These are phyloP conservation scores for Rhinogobius similis DNA, from an alignment of 2,113 vertebrate species.

Conservation along the genomic window DNA sequence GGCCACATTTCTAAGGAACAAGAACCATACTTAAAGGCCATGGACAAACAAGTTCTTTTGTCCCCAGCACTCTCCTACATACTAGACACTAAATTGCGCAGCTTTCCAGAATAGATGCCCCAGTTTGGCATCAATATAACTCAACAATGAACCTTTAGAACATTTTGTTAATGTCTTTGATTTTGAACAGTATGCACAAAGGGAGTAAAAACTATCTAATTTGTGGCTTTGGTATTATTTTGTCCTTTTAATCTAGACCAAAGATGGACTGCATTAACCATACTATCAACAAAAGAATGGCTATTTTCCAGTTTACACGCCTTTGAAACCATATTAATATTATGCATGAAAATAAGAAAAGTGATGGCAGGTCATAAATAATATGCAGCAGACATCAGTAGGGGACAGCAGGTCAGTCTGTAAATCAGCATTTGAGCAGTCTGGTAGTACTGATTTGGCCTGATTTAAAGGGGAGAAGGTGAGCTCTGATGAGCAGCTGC, in stretches of 20 bases:
- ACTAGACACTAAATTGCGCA: conserved; percentile 87
- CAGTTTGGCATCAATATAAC: conserved; percentile 80
- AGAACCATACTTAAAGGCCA: conserved; percentile 81
- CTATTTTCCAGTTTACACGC: conserved; percentile 1
- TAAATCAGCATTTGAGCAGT: conserved; percentile 13
- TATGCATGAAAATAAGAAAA: conserved; percentile 9
- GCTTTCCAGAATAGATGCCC: conserved; percentile 75
- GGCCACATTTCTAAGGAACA: conserved; percentile 87
- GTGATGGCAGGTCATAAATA: conserved; percentile 12
- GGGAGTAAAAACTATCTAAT: conserved; percentile 67
- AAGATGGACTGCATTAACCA: not conserved
- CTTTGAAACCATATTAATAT: not conserved
- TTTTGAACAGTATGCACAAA: conserved; percentile 69
- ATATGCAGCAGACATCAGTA: not conserved
- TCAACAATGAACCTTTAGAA: conserved; percentile 70
- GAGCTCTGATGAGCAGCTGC: conserved; percentile 72
- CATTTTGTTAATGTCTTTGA: conserved; percentile 75
- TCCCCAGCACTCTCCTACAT: conserved; percentile 79
- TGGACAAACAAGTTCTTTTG: conserved; percentile 91
- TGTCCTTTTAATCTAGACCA: conserved; percentile 30
- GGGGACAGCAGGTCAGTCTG: conserved; percentile 16
- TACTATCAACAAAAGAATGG: not conserved
- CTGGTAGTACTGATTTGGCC: conserved; percentile 25
- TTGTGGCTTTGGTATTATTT: conserved; percentile 60
- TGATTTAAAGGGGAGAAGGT: conserved; percentile 55